A percentile compares a stretch with the other conserved stretches of the same genome.
These are phyloP conservation scores for Mallotus villosus DNA, from an alignment of 2,797 vertebrate genomes.

Conservation along the genomic window DNA sequence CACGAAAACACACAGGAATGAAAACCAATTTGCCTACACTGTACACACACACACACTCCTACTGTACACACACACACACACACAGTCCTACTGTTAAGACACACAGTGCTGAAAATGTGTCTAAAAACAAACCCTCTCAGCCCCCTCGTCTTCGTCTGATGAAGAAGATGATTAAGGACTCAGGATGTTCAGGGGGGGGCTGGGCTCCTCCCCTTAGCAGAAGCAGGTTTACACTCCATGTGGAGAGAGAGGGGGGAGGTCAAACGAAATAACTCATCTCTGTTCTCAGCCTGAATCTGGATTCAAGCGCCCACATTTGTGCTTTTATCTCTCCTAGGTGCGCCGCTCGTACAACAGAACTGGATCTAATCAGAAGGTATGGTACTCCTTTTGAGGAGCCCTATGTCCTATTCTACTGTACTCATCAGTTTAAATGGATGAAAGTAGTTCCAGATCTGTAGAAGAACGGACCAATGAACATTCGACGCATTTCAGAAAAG, in stretches of 20 bases:
- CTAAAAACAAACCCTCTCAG: background rate
- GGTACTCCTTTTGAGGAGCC: too few relatives aligned
- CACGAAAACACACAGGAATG: conserved; percentile 1
- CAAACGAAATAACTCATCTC: background rate
- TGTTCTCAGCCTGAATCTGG: background rate
- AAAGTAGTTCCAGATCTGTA: background rate
- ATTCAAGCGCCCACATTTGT: background rate
- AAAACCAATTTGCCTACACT: background rate
- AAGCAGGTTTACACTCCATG: background rate
- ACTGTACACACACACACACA: background rate
- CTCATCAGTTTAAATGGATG: background rate
- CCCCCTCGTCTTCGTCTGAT: background rate
- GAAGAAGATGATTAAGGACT: background rate
- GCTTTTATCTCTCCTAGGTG: background rate
- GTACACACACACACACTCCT: background rate
- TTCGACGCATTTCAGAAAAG: background rate
- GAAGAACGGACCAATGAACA: too few relatives aligned
- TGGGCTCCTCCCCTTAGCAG: background rate
- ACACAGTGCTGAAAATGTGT: conserved; percentile 3
- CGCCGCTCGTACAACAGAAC: background rate
- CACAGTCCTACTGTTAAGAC: background rate
- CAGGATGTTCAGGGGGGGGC: background rate
- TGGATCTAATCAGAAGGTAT: background rate
- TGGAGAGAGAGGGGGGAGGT: background rate
- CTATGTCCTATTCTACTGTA: background rate